These are phyloP conservation scores for Callochromis pleurospilus DNA, from an alignment of 2,113 vertebrate species.

Conservation along the genomic window DNA sequence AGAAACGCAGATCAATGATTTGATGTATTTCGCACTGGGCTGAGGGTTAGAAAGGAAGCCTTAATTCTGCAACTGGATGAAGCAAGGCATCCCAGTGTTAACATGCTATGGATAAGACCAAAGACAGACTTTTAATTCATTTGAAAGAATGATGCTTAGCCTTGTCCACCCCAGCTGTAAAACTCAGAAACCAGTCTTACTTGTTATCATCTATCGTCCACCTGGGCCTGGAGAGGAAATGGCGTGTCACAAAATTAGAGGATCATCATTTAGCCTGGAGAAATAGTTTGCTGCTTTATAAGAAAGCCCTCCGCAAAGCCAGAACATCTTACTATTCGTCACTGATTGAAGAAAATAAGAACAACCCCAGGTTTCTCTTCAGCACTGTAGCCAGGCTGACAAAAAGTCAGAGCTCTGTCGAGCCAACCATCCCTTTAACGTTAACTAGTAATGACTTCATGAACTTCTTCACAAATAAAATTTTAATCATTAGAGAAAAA, in stretches of 20 bases:
- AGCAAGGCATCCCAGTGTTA: neutral
- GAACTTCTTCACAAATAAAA: too few relatives aligned
- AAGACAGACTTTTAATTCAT: neutral
- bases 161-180: neutral
- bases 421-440: rapidly evolving
- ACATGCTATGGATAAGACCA: neutral
- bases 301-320: neutral
- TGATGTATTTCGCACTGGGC: neutral
- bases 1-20: neutral
- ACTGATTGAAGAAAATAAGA: neutral
- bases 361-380: neutral
- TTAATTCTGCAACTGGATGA: neutral
- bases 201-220: neutral
- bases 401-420: rapidly evolving
- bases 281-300: neutral
- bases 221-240: neutral
- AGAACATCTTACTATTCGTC: rapidly evolving
- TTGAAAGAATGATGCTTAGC: neutral
- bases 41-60: neutral
- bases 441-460: neutral
- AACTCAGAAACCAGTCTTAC: neutral
- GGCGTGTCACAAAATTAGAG: neutral
- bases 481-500: too few relatives aligned
- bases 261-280: neutral
- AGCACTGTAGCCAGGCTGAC: neutral